Evolutionary conservation across 2,113 vertebrate genomes (phyloP).

Genomic region (Progne subis): DNA sequence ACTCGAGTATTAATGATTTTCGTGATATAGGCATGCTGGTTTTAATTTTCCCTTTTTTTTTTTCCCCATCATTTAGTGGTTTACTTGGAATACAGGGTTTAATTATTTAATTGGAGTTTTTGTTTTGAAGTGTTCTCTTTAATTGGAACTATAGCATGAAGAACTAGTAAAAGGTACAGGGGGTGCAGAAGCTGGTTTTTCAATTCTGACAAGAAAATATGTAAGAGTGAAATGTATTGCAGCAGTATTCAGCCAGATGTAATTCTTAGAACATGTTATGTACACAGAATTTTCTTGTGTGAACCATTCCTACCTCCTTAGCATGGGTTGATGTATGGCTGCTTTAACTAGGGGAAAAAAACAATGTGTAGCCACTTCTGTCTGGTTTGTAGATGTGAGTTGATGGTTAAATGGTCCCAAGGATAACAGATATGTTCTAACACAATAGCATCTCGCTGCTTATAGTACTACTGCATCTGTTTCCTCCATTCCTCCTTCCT

Average conservation of each 20-base stretch:
- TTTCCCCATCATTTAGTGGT: neutral
- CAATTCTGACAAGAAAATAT: neutral
- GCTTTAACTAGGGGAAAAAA: neutral
- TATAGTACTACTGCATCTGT: neutral
- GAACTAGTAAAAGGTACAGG: neutral
- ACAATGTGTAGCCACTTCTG: neutral
- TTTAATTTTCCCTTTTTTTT: neutral
- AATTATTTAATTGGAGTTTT: constrained; percentile 4
- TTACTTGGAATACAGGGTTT: neutral
- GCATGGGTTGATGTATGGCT: neutral
- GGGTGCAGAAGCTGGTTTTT: neutral
- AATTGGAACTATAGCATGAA: neutral
- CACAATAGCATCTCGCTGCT: neutral
- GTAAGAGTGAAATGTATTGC: neutral
- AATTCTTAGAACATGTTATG: neutral
- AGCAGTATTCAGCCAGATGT: neutral
- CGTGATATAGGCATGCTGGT: neutral
- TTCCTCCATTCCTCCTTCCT: neutral
- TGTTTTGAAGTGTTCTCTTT: neutral
- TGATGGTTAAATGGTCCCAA: neutral
- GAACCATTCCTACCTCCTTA: neutral
- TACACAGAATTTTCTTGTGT: neutral
- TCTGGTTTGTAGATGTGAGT: neutral
- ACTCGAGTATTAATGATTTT: neutral
- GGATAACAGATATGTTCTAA: neutral